phyloP scores from a whole-genome alignment of 2,797 vertebrate genomes.

The Urosaurus nigricauda region DNA sequence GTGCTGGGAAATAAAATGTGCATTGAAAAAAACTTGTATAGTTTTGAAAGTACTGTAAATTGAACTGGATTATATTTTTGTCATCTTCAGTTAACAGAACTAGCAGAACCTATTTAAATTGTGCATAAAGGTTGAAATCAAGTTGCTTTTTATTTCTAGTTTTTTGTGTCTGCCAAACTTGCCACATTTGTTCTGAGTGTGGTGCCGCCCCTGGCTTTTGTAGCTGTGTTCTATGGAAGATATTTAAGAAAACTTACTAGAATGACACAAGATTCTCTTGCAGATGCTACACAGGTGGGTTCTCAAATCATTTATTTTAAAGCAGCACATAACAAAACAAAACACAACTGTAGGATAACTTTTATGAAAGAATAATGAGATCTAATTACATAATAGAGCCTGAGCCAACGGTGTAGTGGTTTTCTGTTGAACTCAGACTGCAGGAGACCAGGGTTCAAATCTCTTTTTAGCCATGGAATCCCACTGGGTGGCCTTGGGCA shows the following conservation, averaged over 20 bases:
- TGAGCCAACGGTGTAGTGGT: too few relatives aligned
- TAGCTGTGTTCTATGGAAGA: constrained; percentile 91
- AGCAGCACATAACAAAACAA: not conserved
- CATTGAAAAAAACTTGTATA: constrained; percentile 3
- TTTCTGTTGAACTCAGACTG: too few relatives aligned
- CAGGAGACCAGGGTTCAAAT: too few relatives aligned
- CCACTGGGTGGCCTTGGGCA: too few relatives aligned
- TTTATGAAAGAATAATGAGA: not conserved
- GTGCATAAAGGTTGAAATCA: constrained; percentile 6
- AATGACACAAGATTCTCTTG: constrained; percentile 94
- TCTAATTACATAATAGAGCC: too few relatives aligned
- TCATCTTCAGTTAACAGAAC: constrained; percentile 16
- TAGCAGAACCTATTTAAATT: constrained; percentile 10
- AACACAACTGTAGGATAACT: not conserved
- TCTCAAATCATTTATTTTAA: not conserved
- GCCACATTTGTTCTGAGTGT: constrained; percentile 92
- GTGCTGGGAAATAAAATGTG: constrained; percentile 30
- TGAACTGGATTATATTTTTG: not conserved
- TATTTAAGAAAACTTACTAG: constrained; percentile 92
- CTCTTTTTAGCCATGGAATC: too few relatives aligned
- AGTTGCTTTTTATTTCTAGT: constrained; percentile 78
- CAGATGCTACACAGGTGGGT: constrained; percentile 92
- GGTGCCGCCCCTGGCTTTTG: constrained; percentile 89
- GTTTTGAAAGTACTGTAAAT: not conserved
- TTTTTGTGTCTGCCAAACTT: constrained; percentile 93